These are phyloP conservation scores for Myotis lucifugus DNA, from an alignment of 2,113 vertebrate genomes.

Conservation along the genomic window DNA sequence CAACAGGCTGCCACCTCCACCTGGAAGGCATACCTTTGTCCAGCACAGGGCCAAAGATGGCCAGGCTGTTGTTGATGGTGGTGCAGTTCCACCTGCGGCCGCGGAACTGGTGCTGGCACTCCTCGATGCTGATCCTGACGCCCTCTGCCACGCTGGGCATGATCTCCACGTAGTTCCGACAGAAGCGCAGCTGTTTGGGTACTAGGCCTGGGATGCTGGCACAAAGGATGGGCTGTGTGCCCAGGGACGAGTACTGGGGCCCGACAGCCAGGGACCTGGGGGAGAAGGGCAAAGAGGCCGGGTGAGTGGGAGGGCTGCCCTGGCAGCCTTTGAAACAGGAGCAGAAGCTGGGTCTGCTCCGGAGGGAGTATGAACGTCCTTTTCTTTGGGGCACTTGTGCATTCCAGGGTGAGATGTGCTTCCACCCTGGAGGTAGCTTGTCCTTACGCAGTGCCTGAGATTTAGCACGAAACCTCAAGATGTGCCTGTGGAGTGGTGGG, in stretches of 20 bases:
- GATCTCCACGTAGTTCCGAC: conserved; percentile 97
- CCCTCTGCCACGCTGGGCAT: conserved; percentile 98
- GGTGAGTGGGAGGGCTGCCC: not conserved
- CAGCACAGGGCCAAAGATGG: conserved; percentile 97
- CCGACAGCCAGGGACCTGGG: conserved; percentile 95
- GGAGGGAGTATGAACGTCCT: no score
- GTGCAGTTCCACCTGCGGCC: conserved; percentile 99
- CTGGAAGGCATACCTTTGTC: conserved; percentile 92
- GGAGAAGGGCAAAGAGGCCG: not conserved
- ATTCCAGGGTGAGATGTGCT: not conserved
- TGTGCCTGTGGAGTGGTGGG: not conserved
- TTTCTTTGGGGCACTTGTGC: not conserved
- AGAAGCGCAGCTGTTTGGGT: conserved; percentile 98
- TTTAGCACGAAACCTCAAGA: not conserved
- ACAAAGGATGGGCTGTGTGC: conserved; percentile 94
- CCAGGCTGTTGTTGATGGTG: conserved; percentile 93
- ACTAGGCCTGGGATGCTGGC: conserved; percentile 97
- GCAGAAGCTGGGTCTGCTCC: not conserved
- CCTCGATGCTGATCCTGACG: conserved; percentile 95
- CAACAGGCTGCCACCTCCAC: not conserved
- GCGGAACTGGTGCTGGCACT: conserved; percentile 97
- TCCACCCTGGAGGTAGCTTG: not conserved
- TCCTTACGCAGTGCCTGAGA: not conserved
- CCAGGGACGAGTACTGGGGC: conserved; percentile 94
- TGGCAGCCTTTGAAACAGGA: not conserved